phyloP scores from a whole-genome alignment of 2,113 vertebrate genomes.

The Oreocharis arfaki region DNA sequence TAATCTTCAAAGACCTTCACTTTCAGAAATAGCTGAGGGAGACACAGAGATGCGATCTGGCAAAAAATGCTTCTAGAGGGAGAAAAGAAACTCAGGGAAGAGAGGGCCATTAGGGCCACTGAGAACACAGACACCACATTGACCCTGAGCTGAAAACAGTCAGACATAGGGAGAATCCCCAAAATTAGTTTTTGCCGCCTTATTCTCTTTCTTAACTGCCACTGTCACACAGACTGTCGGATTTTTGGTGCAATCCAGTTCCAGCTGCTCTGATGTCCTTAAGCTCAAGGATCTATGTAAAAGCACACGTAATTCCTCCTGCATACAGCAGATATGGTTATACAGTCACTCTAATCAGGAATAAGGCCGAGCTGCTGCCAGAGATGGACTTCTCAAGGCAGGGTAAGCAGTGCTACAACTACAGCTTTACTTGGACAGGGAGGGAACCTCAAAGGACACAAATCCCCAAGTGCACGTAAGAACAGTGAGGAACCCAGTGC shows the following conservation, averaged over 20 bases:
- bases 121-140: background rate
- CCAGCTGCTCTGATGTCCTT: background rate
- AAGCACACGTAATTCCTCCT: background rate
- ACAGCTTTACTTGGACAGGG: background rate
- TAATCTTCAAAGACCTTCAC: background rate
- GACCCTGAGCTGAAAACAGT: background rate
- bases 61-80: background rate
- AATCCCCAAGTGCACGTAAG: accelerated
- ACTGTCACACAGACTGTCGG: background rate
- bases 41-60: background rate
- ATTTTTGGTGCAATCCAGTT: background rate
- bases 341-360: background rate
- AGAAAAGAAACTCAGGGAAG: background rate
- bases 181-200: background rate
- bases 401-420: background rate
- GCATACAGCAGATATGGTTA: background rate
- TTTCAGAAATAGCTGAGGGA: background rate
- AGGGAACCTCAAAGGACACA: background rate
- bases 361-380: background rate
- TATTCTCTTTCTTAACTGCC: background rate
- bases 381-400: background rate
- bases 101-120: background rate
- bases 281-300: background rate
- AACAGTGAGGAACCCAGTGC: background rate
- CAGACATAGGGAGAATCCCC: background rate